These are phyloP conservation scores for Tenebrio molitor DNA, from an alignment of 1,140 invertebrate species.

Conservation along the genomic window DNA sequence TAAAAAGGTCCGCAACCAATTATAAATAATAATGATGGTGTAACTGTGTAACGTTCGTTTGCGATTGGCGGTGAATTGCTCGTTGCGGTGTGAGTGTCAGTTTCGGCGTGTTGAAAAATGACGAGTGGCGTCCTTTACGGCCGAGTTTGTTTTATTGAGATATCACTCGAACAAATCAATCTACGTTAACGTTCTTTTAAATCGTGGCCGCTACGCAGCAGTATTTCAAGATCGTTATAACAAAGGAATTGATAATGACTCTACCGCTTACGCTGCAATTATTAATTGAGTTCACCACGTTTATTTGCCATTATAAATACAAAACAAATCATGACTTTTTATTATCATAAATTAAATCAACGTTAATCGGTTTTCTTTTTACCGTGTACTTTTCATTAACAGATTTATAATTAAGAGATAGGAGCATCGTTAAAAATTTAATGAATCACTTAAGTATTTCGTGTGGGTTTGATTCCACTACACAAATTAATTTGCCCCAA, in stretches of 20 bases:
- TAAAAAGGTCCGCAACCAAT: no score
- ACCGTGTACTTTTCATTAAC: slow-evolving; percentile 41
- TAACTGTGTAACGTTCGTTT: no score
- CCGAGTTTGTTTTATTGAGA: slow-evolving; percentile 34
- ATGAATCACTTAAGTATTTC: slow-evolving; percentile 28
- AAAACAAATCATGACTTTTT: slow-evolving; percentile 43
- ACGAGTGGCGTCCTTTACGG: background rate
- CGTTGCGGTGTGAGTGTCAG: no score
- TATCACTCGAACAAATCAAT: slow-evolving; percentile 43
- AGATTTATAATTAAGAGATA: slow-evolving; percentile 44
- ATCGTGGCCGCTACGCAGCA: slow-evolving; percentile 32
- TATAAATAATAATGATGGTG: no score
- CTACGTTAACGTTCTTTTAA: slow-evolving; percentile 32
- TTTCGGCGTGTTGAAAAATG: no score
- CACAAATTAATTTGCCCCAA: no score
- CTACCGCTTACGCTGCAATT: slow-evolving; percentile 41
- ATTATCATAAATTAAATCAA: slow-evolving; percentile 47
- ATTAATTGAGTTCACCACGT: slow-evolving; percentile 44
- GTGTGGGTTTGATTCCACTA: background rate
- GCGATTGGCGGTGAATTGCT: no score
- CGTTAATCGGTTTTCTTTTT: slow-evolving; percentile 38
- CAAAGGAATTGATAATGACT: slow-evolving; percentile 43
- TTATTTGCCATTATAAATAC: slow-evolving; percentile 43
- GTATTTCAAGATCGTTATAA: slow-evolving; percentile 38
- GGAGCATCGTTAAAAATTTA: slow-evolving; percentile 21